Evolutionary conservation across 2,113 vertebrate genomes (phyloP).

Genomic region (Arizona elegans): DNA sequence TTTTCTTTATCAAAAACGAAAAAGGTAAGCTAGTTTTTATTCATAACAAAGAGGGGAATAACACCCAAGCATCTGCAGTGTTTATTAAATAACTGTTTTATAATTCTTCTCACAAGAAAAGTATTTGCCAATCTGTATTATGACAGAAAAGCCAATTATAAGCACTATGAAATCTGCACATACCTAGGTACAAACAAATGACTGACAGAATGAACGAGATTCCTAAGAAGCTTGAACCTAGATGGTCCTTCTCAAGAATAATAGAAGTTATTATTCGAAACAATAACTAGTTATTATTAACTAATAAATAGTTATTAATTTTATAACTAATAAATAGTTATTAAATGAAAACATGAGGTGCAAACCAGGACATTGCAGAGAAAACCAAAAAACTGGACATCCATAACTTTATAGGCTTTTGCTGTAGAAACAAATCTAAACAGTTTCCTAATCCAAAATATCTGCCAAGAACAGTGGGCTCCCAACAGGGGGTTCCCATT

Average conservation of each 20-base stretch:
- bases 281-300: too few species aligned
- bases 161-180: not conserved
- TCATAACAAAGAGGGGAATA: not conserved
- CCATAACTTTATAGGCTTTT: not conserved
- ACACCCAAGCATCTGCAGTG: conserved; percentile 44
- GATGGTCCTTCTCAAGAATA: not conserved
- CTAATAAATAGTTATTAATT: too few species aligned
- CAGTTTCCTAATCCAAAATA: not conserved
- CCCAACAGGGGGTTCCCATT: not conserved
- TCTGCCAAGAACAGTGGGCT: not conserved
- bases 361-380: not conserved
- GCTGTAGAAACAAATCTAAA: not conserved
- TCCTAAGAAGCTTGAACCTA: not conserved
- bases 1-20: conserved; percentile 9
- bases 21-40: not conserved
- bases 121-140: conserved; percentile 52
- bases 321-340: too few species aligned
- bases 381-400: not conserved
- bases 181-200: not conserved
- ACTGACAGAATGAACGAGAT: not conserved
- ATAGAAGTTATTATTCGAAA: not conserved
- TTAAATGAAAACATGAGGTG: not conserved
- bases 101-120: conserved; percentile 38
- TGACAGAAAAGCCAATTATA: not conserved
- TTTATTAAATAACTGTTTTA: conserved; percentile 47